These are phyloP conservation scores for Xylota segnis DNA, from an alignment of 2,888 invertebrate genomes.

Conservation along the genomic window DNA sequence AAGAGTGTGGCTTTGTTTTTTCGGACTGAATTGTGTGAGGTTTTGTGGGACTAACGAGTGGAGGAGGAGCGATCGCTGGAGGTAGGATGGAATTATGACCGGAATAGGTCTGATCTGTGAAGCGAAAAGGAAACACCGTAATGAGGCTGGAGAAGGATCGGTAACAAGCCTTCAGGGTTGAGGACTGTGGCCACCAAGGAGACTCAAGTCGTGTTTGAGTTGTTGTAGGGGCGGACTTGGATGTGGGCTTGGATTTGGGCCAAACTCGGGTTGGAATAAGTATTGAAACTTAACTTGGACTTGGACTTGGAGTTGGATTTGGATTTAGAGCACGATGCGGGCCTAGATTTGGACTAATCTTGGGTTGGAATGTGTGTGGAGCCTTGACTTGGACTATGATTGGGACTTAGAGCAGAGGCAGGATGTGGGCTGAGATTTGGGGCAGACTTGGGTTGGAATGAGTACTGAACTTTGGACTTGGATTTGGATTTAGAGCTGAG, in stretches of 20 bases:
- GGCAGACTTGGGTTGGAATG: conserved; percentile 8
- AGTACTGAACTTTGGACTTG: not conserved
- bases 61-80: not conserved
- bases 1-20: not conserved
- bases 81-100: not conserved
- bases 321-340: no score
- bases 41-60: not conserved
- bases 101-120: no score
- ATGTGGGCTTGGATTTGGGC: not conserved
- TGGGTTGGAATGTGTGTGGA: no score
- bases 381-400: not conserved
- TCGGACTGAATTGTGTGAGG: not conserved
- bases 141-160: no score
- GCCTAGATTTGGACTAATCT: not conserved
- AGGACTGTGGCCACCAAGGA: no score
- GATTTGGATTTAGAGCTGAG: not conserved
- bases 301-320: not conserved
- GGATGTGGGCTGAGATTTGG: not conserved
- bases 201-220: not conserved
- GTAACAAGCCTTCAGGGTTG: no score
- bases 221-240: not conserved
- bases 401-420: no score
- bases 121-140: no score
- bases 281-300: no score
- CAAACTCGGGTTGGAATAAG: no score